phyloP scores from a whole-genome alignment of 2,888 invertebrate genomes.

The Aquatica leii region DNA sequence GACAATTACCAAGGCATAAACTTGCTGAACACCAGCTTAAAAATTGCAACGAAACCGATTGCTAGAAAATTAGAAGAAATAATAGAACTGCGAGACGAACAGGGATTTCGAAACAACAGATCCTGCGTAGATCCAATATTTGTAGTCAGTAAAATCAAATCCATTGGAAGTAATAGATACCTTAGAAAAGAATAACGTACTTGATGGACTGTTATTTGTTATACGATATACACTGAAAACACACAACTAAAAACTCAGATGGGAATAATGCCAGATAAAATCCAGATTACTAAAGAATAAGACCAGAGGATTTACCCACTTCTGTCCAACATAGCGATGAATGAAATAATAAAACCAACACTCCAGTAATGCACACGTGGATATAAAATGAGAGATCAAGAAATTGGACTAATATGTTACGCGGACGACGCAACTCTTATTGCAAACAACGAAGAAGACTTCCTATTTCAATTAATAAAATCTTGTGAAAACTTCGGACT shows the following conservation, averaged over 20 bases:
- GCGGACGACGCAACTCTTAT: conserved; percentile 17
- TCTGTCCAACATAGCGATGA: background rate
- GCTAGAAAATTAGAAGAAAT: too few relatives aligned
- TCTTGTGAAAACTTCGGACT: conserved; percentile 4
- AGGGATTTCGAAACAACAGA: conserved; percentile 15
- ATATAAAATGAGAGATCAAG: background rate
- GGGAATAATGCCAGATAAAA: conserved; percentile 6
- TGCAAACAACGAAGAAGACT: conserved; percentile 7
- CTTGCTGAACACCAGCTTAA: conserved; percentile 8
- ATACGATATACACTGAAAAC: background rate
- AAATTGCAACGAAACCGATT: too few relatives aligned
- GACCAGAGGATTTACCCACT: conserved; percentile 3
- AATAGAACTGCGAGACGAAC: conserved; percentile 11
- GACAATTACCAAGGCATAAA: conserved; percentile 15
- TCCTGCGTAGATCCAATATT: conserved; percentile 6
- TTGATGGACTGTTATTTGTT: background rate
- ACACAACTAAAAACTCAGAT: conserved; percentile 5
- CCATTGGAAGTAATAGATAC: conserved; percentile 6
- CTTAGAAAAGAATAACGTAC: conserved; percentile 4
- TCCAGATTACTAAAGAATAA: background rate
- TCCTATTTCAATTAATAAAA: conserved; percentile 1
- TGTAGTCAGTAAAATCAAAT: background rate
- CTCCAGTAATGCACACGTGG: background rate
- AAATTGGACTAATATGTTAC: conserved; percentile 11
- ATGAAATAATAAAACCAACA: conserved; percentile 1